Percentiles rank a stretch among this genome's conserved stretches.
Conservation (phyloP, 1,140 invertebrate genomes). For the Maconellicoccus hirsutus region DNA sequence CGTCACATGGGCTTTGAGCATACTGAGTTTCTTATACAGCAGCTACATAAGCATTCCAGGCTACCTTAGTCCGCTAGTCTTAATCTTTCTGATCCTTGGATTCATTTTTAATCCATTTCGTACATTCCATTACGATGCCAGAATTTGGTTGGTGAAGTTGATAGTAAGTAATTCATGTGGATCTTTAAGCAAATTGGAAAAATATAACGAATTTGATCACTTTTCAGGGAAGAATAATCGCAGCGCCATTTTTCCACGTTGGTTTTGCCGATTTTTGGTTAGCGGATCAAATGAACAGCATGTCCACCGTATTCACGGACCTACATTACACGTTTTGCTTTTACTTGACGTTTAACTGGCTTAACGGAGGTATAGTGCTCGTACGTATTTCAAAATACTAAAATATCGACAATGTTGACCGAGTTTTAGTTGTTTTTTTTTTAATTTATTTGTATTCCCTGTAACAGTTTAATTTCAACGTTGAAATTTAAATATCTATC, state of each 20-base stretch:
- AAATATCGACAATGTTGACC: background rate
- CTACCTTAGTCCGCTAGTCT: constrained; percentile 75
- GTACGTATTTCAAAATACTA: constrained; percentile 13
- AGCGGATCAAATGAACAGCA: constrained; percentile 94
- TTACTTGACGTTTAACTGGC: constrained; percentile 60
- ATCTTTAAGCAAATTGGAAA: background rate
- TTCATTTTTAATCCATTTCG: constrained; percentile 88
- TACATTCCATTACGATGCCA: constrained; percentile 83
- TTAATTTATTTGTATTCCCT: too few species aligned
- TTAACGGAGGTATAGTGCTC: constrained; percentile 29
- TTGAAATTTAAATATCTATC: too few species aligned
- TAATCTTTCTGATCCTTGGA: constrained; percentile 73
- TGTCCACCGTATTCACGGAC: constrained; percentile 80
- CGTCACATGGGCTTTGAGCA: constrained; percentile 85
- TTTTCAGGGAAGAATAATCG: constrained; percentile 25
- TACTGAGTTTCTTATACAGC: constrained; percentile 71
- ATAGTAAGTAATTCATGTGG: constrained; percentile 44
- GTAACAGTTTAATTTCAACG: too few species aligned
- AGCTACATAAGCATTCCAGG: constrained; percentile 76
- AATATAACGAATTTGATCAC: background rate
- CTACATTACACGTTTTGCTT: constrained; percentile 86
- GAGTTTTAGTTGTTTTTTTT: too few species aligned
- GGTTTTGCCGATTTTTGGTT: constrained; percentile 99
- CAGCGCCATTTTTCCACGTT: constrained; percentile 87
- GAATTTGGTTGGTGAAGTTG: constrained; percentile 69